These are phyloP conservation scores for Halichoerus grypus DNA, from an alignment of 2,113 vertebrate species.

Conservation along the genomic window DNA sequence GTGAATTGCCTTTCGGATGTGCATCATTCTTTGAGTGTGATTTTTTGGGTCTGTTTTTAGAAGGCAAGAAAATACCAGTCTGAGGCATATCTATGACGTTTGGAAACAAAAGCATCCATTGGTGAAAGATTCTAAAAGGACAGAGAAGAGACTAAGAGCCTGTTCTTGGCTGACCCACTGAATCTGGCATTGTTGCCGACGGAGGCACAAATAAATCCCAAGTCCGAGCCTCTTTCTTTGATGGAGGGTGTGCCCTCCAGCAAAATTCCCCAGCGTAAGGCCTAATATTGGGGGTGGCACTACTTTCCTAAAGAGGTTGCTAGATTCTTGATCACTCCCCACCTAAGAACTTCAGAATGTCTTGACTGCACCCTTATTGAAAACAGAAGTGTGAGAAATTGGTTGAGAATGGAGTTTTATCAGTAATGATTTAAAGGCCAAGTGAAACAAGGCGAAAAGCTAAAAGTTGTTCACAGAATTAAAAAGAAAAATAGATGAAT, in stretches of 20 bases:
- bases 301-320: not conserved
- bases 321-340: not conserved
- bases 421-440: not conserved
- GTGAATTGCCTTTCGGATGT: slow-evolving; percentile 11
- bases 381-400: not conserved
- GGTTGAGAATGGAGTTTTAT: not conserved
- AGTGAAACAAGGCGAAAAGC: not conserved
- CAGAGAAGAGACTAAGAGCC: slow-evolving; percentile 44
- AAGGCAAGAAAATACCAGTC: slow-evolving; percentile 72
- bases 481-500: not conserved
- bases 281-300: not conserved
- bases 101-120: slow-evolving; percentile 65
- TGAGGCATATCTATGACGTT: slow-evolving; percentile 36
- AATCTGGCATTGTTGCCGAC: not conserved
- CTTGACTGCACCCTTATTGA: not conserved
- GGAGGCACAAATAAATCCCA: not conserved
- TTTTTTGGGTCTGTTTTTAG: slow-evolving; percentile 40
- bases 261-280: not conserved
- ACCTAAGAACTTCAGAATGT: not conserved
- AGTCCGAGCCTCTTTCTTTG: not conserved
- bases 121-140: slow-evolving; percentile 45
- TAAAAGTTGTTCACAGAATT: not conserved
- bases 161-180: slow-evolving; percentile 40
- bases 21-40: not conserved
- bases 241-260: not conserved